Percentiles rank a stretch among this genome's conserved stretches.
These are phyloP conservation scores for Acinonyx jubatus DNA, from an alignment of 2,113 vertebrate species.

Conservation along the genomic window DNA sequence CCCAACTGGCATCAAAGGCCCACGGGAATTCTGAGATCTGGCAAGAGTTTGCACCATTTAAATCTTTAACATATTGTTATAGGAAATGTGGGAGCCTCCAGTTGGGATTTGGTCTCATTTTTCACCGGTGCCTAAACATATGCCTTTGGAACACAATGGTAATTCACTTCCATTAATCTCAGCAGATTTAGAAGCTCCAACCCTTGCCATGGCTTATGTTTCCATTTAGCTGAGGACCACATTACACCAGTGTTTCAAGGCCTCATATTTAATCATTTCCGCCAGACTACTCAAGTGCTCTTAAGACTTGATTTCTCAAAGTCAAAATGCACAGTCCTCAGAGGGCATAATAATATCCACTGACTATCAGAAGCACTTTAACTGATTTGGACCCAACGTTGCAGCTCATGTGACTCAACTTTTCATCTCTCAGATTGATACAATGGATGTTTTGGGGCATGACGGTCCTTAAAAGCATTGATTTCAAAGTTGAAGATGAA, in stretches of 20 bases:
- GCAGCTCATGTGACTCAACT: background rate
- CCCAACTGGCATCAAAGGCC: background rate
- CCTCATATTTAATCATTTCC: constrained; percentile 41
- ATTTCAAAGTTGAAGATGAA: background rate
- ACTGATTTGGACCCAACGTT: background rate
- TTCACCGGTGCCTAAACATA: background rate
- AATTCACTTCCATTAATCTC: constrained; percentile 21
- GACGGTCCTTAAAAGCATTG: background rate
- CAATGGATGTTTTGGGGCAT: background rate
- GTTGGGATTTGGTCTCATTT: background rate
- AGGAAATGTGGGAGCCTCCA: background rate
- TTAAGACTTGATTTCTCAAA: constrained; percentile 45
- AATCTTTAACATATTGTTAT: background rate
- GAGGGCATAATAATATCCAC: background rate
- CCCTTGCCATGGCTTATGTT: background rate
- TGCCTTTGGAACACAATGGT: background rate
- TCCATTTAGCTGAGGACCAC: background rate
- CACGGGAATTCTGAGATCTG: background rate
- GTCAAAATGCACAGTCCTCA: background rate
- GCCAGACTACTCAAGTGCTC: background rate
- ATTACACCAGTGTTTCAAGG: background rate
- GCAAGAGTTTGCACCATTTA: background rate
- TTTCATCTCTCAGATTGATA: background rate
- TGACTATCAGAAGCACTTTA: background rate
- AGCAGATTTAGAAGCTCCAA: background rate